These are phyloP conservation scores for Drosophila kikkawai DNA, from an alignment of 1,140 invertebrate species.

Conservation along the genomic window DNA sequence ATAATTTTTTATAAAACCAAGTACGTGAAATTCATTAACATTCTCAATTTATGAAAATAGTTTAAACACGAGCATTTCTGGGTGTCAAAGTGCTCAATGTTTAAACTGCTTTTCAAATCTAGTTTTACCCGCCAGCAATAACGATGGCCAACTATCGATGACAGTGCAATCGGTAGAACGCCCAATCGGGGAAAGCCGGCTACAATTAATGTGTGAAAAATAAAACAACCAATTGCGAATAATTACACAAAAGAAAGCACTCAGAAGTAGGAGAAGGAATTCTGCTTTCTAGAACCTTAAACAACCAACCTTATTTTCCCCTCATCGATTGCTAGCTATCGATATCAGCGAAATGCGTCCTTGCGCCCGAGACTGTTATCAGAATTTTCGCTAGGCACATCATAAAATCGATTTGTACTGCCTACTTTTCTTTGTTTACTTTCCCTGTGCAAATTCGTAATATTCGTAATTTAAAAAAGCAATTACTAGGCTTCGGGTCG, in stretches of 20 bases:
- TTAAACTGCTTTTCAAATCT: too few relatives aligned
- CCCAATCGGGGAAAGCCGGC: not conserved
- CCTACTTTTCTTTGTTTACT: constrained; percentile 55
- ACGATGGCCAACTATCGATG: not conserved
- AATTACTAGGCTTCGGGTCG: not conserved
- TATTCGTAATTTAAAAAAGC: not conserved
- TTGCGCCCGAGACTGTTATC: constrained; percentile 26
- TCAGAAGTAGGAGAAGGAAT: too few relatives aligned
- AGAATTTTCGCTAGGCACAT: constrained; percentile 40
- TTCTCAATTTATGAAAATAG: too few relatives aligned
- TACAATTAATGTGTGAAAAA: not conserved
- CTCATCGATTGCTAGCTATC: not conserved
- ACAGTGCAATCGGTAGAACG: not conserved
- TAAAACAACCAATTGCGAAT: too few relatives aligned
- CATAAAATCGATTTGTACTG: constrained; percentile 48
- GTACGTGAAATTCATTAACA: not conserved
- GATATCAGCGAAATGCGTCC: constrained; percentile 6
- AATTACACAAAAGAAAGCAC: too few relatives aligned
- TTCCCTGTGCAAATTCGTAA: constrained; percentile 35
- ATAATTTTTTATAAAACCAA: constrained; percentile 72
- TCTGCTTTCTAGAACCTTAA: too few relatives aligned
- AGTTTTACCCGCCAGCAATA: too few relatives aligned
- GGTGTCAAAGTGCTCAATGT: too few relatives aligned
- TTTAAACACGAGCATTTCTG: too few relatives aligned
- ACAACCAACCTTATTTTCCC: too few relatives aligned